These are phyloP conservation scores for Halotydeus destructor DNA, from an alignment of 1,140 invertebrate genomes.

Conservation along the genomic window DNA sequence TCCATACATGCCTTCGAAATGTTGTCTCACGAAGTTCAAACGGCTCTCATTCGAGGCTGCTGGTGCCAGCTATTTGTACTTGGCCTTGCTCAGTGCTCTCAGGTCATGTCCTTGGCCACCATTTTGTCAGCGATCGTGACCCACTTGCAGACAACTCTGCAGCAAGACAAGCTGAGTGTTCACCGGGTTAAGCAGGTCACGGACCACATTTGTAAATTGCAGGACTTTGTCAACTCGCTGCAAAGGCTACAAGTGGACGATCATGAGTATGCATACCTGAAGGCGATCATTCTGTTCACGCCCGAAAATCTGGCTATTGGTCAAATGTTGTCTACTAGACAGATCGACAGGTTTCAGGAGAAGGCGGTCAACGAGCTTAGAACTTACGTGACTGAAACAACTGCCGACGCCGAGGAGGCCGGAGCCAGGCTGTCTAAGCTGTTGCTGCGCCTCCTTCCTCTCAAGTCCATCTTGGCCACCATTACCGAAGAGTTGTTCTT, in stretches of 20 bases:
- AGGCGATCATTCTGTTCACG: constrained; percentile 60
- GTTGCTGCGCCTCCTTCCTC: constrained; percentile 47
- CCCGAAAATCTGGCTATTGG: constrained; percentile 26
- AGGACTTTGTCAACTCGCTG: constrained; percentile 56
- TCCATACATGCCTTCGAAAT: constrained; percentile 59
- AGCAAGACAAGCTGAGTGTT: constrained; percentile 35
- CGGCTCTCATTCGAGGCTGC: constrained; percentile 52
- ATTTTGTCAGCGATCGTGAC: constrained; percentile 60
- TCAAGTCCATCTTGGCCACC: constrained; percentile 49
- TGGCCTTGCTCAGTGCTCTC: constrained; percentile 68
- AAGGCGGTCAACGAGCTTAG: constrained; percentile 45
- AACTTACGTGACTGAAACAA: constrained; percentile 30
- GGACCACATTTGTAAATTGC: constrained; percentile 56
- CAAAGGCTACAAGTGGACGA: constrained; percentile 50
- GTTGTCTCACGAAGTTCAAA: constrained; percentile 55
- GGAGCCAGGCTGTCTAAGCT: constrained; percentile 38
- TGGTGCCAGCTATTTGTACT: constrained; percentile 86
- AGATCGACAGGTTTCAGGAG: constrained; percentile 46
- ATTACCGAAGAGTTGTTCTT: constrained; percentile 82
- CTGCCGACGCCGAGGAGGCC: constrained; percentile 24
- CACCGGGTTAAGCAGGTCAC: constrained; percentile 47
- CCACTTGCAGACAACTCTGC: constrained; percentile 30
- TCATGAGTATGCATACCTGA: constrained; percentile 72
- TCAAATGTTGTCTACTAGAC: constrained; percentile 17
- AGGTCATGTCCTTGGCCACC: constrained; percentile 50